Conservation (phyloP, 2,113 vertebrate genomes). For the Centropus unirufus region DNA sequence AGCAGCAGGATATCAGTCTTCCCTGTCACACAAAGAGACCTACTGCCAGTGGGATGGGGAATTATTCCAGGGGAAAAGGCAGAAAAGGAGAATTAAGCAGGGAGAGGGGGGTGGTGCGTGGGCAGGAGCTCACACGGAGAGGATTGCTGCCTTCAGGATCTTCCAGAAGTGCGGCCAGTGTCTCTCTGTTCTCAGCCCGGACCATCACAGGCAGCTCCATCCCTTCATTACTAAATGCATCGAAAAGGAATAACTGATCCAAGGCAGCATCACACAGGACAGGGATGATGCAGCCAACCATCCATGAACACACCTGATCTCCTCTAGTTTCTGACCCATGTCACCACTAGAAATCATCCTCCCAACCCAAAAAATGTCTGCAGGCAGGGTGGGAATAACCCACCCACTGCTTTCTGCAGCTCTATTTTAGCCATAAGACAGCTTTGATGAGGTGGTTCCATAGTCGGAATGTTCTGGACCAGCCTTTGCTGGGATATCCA, state of each 20-base stretch:
- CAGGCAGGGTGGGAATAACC: fast-evolving
- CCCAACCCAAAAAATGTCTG: background rate
- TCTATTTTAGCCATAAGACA: background rate
- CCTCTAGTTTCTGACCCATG: background rate
- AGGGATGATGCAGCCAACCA: background rate
- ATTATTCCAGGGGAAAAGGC: background rate
- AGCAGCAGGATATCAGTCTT: background rate
- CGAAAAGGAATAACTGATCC: background rate
- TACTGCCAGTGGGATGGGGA: background rate
- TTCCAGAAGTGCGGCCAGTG: background rate
- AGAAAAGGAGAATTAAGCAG: background rate
- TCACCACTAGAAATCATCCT: background rate
- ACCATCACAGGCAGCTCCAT: background rate
- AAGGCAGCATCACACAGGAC: fast-evolving
- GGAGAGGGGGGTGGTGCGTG: too few species aligned
- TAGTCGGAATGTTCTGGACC: background rate
- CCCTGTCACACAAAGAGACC: background rate
- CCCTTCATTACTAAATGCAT: background rate
- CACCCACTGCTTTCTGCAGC: background rate
- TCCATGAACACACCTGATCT: background rate
- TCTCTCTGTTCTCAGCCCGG: background rate
- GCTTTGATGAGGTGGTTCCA: background rate
- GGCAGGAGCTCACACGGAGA: background rate
- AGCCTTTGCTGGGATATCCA: fast-evolving
- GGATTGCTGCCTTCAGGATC: background rate